These are phyloP conservation scores for Periparus ater DNA, from an alignment of 2,797 vertebrate species.

Conservation along the genomic window DNA sequence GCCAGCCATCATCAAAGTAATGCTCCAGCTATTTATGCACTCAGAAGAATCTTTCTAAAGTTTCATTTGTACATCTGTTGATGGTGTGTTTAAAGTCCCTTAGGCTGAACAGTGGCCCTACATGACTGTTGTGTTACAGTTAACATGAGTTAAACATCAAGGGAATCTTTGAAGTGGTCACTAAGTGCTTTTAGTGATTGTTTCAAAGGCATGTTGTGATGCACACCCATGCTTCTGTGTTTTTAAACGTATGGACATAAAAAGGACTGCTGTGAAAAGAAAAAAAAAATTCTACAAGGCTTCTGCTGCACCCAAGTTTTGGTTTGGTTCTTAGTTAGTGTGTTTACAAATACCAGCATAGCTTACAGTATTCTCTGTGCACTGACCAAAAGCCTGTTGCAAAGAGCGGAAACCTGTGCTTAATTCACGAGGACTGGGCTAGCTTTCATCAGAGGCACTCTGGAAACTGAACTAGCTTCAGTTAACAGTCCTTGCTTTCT, in stretches of 20 bases:
- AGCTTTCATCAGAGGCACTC: background rate
- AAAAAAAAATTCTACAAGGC: background rate
- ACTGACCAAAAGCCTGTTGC: background rate
- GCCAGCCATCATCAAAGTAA: conserved; percentile 27
- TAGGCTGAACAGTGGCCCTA: conserved; percentile 9
- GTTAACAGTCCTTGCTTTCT: background rate
- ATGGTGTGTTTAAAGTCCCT: conserved; percentile 27
- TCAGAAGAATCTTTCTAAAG: background rate
- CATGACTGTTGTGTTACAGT: background rate
- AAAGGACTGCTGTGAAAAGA: background rate
- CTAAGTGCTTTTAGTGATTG: conserved; percentile 22
- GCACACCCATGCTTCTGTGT: background rate
- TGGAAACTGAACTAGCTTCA: background rate
- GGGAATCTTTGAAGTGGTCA: conserved; percentile 36
- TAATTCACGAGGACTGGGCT: background rate
- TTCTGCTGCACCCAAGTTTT: background rate
- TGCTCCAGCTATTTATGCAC: background rate
- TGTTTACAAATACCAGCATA: background rate
- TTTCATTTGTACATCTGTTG: conserved; percentile 27
- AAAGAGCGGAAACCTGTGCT: background rate
- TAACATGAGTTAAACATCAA: conserved; percentile 42
- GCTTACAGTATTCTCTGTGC: background rate
- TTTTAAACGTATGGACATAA: background rate
- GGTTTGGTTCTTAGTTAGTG: background rate
- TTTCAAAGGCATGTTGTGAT: conserved; percentile 23